Percentiles rank a stretch among this genome's conserved stretches.
phyloP scores from a whole-genome alignment of 2,888 invertebrate genomes.

The Pyrocoelia pectoralis region DNA sequence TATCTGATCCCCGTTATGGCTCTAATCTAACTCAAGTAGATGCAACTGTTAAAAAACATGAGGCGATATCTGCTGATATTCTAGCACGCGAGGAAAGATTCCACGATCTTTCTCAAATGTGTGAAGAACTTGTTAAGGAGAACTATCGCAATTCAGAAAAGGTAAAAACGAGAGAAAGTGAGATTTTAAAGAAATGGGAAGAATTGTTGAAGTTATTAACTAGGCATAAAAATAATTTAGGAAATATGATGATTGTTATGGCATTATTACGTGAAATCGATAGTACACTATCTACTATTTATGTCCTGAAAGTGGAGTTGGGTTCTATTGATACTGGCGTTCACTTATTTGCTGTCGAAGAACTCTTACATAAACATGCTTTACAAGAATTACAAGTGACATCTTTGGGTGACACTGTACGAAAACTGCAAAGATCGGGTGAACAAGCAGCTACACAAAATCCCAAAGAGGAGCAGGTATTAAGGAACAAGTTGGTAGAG shows the following conservation, averaged over 20 bases:
- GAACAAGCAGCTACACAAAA: slow-evolving; percentile 60
- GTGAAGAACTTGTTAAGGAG: slow-evolving; percentile 88
- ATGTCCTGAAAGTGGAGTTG: slow-evolving; percentile 79
- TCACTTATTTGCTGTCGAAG: slow-evolving; percentile 94
- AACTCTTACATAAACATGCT: slow-evolving; percentile 92
- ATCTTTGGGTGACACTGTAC: slow-evolving; percentile 85
- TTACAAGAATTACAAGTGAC: slow-evolving; percentile 91
- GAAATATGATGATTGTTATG: slow-evolving; percentile 85
- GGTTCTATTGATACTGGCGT: slow-evolving; percentile 90
- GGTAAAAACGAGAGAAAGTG: slow-evolving; percentile 67
- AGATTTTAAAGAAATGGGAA: slow-evolving; percentile 88
- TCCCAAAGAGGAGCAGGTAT: slow-evolving; percentile 65
- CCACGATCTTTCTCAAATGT: slow-evolving; percentile 92
- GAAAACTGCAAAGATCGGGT: slow-evolving; percentile 76
- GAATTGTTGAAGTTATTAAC: slow-evolving; percentile 85
- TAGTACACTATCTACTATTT: slow-evolving; percentile 82
- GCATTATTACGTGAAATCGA: slow-evolving; percentile 90
- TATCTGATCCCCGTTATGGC: slow-evolving; percentile 91
- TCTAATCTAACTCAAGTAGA: slow-evolving; percentile 93
- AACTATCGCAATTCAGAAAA: slow-evolving; percentile 90
- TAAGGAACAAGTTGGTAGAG: slow-evolving; percentile 77
- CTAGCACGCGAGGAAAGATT: slow-evolving; percentile 93
- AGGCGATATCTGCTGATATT: slow-evolving; percentile 97
- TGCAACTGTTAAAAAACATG: slow-evolving; percentile 97
- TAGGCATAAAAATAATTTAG: slow-evolving; percentile 79